Conservation (phyloP, 2,797 vertebrate genomes). For the Squalus acanthias region DNA sequence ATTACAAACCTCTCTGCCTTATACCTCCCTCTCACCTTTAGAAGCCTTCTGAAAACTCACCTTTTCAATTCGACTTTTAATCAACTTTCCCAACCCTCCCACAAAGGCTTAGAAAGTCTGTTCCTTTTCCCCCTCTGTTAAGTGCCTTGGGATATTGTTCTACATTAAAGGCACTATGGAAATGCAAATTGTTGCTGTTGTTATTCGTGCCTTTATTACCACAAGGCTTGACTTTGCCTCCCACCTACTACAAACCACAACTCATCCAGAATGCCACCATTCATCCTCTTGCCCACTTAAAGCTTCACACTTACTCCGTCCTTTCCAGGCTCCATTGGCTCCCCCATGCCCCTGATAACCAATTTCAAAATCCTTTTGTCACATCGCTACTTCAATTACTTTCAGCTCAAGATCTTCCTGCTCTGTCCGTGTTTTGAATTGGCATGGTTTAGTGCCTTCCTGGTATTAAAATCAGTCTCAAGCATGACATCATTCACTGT, state of each 20-base stretch:
- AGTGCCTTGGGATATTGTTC: not conserved
- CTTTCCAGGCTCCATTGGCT: not conserved
- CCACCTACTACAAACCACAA: not conserved
- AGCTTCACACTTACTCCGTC: not conserved
- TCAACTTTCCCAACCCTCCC: not conserved
- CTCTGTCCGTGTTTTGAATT: not conserved
- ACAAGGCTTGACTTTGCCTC: not conserved
- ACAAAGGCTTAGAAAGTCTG: not conserved
- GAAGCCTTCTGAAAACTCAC: not conserved
- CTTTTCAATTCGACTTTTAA: not conserved
- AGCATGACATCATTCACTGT: not conserved
- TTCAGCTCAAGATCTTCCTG: not conserved
- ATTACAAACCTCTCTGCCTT: not conserved
- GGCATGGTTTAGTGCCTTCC: not conserved
- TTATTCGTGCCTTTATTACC: not conserved
- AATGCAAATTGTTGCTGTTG: not conserved
- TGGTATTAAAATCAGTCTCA: not conserved
- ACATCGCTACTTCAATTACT: not conserved
- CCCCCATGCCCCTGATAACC: not conserved
- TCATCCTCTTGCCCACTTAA: not conserved
- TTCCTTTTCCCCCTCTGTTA: not conserved
- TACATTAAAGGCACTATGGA: not conserved
- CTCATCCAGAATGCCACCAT: not conserved
- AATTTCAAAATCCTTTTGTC: not conserved
- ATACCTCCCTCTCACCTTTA: not conserved